Evolutionary conservation across 2,113 vertebrate genomes (phyloP).

Genomic region (Megaceryle maxima): DNA sequence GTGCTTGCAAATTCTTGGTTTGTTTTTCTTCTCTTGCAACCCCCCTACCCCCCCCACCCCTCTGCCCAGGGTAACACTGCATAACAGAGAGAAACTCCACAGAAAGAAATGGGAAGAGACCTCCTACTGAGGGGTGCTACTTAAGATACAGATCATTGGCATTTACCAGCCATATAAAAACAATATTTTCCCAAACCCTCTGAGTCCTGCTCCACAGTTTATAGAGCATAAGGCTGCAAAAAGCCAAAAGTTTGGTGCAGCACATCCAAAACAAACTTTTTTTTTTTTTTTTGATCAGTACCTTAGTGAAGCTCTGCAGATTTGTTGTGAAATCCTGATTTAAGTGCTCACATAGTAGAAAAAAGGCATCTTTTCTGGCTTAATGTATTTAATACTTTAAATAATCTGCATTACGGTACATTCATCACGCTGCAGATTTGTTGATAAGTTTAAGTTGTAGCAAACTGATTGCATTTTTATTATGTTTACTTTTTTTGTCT

Average conservation of each 20-base stretch:
- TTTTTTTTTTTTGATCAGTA: neutral
- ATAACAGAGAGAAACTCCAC: slow-evolving; percentile 45
- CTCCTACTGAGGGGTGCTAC: slow-evolving; percentile 2
- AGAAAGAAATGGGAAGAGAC: slow-evolving; percentile 26
- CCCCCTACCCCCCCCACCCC: neutral
- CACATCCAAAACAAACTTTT: neutral
- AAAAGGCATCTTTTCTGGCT: neutral
- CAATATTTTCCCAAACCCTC: slow-evolving; percentile 54
- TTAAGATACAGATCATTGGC: slow-evolving; percentile 51
- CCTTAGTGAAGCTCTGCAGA: neutral
- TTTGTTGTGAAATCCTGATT: neutral
- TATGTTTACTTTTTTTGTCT: neutral
- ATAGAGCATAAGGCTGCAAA: neutral
- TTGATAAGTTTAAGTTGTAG: neutral
- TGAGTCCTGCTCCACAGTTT: slow-evolving; percentile 14
- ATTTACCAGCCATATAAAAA: slow-evolving; percentile 55
- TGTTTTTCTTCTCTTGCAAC: slow-evolving; percentile 48
- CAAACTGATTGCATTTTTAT: neutral
- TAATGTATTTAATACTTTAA: neutral
- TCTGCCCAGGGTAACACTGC: neutral
- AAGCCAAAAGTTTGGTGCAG: neutral
- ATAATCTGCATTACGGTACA: neutral
- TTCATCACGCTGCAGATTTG: neutral
- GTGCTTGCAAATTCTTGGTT: slow-evolving; percentile 53
- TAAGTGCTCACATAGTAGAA: neutral